Evolutionary conservation across 2,797 vertebrate species (phyloP).

Genomic region (Buceros bicornis): DNA sequence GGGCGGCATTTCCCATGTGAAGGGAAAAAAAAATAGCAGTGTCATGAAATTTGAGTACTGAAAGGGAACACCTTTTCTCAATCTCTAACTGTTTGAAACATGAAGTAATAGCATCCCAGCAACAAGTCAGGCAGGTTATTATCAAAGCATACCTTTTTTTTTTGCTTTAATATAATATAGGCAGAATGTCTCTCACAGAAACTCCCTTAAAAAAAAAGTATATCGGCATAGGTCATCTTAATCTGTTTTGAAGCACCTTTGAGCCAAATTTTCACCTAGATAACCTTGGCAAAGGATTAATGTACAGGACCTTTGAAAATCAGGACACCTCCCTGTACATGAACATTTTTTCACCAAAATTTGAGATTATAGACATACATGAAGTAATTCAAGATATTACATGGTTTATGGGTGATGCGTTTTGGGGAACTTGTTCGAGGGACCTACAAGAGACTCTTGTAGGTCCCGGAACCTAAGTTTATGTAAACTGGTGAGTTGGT

Average conservation of each 20-base stretch:
- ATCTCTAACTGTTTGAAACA: not conserved
- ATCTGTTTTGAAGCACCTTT: not conserved
- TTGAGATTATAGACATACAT: not conserved
- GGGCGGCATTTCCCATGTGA: conserved; percentile 38
- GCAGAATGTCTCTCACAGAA: not conserved
- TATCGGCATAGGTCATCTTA: not conserved
- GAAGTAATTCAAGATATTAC: not conserved
- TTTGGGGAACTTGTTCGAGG: not conserved
- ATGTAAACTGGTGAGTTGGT: not conserved
- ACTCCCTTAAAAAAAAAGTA: accelerated
- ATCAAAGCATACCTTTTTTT: not conserved
- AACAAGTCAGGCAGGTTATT: not conserved
- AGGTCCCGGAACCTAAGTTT: not conserved
- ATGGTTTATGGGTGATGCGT: not conserved
- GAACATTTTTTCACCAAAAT: not conserved
- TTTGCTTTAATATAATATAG: not conserved
- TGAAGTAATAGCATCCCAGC: not conserved
- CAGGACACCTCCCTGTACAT: not conserved
- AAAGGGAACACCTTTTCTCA: conserved; percentile 39
- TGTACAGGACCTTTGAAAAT: not conserved
- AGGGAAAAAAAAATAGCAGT: not conserved
- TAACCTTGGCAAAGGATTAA: not conserved
- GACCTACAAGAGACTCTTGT: accelerated
- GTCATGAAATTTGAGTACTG: conserved; percentile 26
- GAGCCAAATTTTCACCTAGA: not conserved